Conservation (phyloP, 2,888 invertebrate genomes). For the Azorinus chamasolen region DNA sequence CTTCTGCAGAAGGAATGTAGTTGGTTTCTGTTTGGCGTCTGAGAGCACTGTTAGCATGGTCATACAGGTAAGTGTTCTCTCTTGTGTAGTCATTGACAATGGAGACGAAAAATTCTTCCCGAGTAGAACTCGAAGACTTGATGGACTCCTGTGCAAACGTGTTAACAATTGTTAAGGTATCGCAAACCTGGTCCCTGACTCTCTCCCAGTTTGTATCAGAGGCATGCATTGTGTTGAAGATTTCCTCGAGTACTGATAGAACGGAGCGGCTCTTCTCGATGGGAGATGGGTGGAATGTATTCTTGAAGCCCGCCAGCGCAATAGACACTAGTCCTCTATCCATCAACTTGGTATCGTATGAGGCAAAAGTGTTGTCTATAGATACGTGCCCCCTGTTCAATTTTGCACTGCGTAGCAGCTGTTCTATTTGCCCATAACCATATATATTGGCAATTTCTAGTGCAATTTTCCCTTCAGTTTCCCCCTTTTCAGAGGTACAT, state of each 20-base stretch:
- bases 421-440: slow-evolving; percentile 25
- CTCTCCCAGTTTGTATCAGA: slow-evolving; percentile 48
- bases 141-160: slow-evolving; percentile 14
- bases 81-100: slow-evolving; percentile 57
- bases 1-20: slow-evolving; percentile 59
- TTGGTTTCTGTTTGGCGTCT: slow-evolving; percentile 43
- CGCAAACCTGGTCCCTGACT: slow-evolving; percentile 55
- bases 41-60: slow-evolving; percentile 57
- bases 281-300: slow-evolving; percentile 52
- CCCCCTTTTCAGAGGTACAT: slow-evolving; percentile 51
- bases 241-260: slow-evolving; percentile 39
- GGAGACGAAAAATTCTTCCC: slow-evolving; percentile 43
- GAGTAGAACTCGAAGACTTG: slow-evolving; percentile 35
- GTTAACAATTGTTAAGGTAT: slow-evolving; percentile 48
- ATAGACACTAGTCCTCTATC: slow-evolving; percentile 42
- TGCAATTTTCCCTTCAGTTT: slow-evolving; percentile 43
- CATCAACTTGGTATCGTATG: no score
- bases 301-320: slow-evolving; percentile 61
- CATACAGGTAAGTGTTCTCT: slow-evolving; percentile 54
- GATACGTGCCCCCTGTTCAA: no score
- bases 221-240: slow-evolving; percentile 43
- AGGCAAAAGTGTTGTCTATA: no score
- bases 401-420: slow-evolving; percentile 11
- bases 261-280: slow-evolving; percentile 47
- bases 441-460: slow-evolving; percentile 57